Conservation (phyloP, 2,797 vertebrate species). For the Buceros bicornis region DNA sequence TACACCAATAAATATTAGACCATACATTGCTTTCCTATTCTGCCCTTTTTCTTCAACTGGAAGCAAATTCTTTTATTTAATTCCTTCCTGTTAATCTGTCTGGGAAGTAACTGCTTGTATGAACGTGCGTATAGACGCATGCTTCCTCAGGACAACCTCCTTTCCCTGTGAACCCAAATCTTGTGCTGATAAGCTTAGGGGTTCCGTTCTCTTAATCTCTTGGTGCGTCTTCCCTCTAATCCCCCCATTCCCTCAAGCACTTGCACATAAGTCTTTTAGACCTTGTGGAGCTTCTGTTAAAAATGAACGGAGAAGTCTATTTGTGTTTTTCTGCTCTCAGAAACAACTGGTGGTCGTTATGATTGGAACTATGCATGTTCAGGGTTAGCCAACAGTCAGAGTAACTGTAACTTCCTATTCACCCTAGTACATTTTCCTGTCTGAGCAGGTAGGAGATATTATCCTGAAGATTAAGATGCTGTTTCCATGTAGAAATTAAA, state of each 20-base stretch:
- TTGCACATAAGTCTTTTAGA: neutral
- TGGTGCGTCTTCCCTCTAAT: neutral
- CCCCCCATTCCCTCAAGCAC: neutral
- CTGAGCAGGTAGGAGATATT: neutral
- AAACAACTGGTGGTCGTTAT: neutral
- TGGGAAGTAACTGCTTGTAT: neutral
- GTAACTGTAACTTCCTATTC: neutral
- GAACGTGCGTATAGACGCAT: neutral
- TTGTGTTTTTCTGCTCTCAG: neutral
- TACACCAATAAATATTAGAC: neutral
- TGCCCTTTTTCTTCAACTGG: neutral
- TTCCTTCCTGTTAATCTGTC: neutral
- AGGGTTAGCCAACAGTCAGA: neutral
- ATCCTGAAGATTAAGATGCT: neutral
- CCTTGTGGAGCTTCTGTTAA: neutral
- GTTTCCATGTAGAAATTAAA: neutral
- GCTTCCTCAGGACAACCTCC: neutral
- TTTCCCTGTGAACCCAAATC: neutral
- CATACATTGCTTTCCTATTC: neutral
- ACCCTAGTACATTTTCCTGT: neutral
- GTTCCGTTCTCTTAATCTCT: neutral
- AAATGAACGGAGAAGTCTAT: neutral
- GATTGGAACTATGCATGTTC: fast-evolving
- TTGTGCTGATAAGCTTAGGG: neutral
- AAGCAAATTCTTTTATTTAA: neutral